Evolutionary conservation across 2,888 invertebrate species (phyloP).

Genomic region (Mesorhabditis spiculigera): DNA sequence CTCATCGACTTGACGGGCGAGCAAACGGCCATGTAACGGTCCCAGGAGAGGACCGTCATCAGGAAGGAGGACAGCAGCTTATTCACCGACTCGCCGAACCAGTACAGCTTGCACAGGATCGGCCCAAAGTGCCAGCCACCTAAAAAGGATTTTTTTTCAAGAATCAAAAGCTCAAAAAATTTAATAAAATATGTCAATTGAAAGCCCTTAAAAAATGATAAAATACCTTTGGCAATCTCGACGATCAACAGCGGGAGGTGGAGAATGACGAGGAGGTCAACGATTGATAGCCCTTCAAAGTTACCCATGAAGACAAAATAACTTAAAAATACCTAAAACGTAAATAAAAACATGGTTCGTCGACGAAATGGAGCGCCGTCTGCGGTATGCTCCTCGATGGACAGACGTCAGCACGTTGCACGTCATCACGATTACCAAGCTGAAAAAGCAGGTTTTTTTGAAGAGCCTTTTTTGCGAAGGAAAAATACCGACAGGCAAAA

Average conservation of each 20-base stretch:
- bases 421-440: constrained; percentile 54
- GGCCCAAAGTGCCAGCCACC: constrained; percentile 55
- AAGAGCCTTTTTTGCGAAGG: too few relatives aligned
- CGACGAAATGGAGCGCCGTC: constrained; percentile 22
- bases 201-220: too few relatives aligned
- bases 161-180: constrained; percentile 1
- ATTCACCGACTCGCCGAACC: constrained; percentile 56
- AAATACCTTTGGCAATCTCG: constrained; percentile 46
- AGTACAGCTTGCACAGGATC: constrained; percentile 54
- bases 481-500: too few relatives aligned
- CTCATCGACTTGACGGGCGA: constrained; percentile 50
- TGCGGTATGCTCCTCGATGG: constrained; percentile 25
- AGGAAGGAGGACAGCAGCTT: constrained; percentile 54
- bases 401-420: constrained; percentile 49
- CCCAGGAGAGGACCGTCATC: constrained; percentile 56
- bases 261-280: constrained; percentile 53
- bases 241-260: constrained; percentile 54
- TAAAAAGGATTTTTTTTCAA: constrained; percentile 14
- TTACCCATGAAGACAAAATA: too few relatives aligned
- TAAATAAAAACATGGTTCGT: constrained; percentile 56
- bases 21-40: constrained; percentile 56
- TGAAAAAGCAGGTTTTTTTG: too few relatives aligned
- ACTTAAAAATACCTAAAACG: constrained; percentile 40
- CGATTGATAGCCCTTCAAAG: constrained; percentile 50
- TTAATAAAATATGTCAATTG: background rate